Evolutionary conservation across 2,797 vertebrate species (phyloP).

Genomic region (Sebastes wilsoni): DNA sequence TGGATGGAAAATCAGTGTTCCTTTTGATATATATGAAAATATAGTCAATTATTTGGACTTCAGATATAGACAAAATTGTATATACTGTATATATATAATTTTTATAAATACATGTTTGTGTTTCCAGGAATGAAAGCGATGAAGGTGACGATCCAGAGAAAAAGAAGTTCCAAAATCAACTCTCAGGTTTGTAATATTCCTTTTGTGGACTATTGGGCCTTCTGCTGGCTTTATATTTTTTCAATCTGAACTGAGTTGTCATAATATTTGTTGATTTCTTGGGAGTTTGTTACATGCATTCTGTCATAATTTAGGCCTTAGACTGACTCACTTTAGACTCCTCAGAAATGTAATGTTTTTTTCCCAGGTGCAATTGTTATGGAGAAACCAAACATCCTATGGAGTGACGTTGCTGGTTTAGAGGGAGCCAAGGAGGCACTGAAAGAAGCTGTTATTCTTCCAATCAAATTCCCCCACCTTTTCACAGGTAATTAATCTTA

Average conservation of each 20-base stretch:
- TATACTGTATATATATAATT: too few relatives aligned
- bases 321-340: not conserved
- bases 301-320: not conserved
- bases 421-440: constrained; percentile 98
- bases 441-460: constrained; percentile 98
- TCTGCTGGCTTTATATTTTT: not conserved
- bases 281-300: not conserved
- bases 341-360: not conserved
- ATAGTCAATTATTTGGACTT: too few relatives aligned
- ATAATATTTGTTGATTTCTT: not conserved
- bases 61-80: not conserved
- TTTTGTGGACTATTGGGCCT: not conserved
- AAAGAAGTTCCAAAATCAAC: constrained; percentile 98
- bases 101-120: not conserved
- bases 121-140: constrained; percentile 94
- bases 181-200: constrained; percentile 86
- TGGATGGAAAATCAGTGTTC: not conserved
- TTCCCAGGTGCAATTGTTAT: constrained; percentile 94
- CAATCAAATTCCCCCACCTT: constrained; percentile 99
- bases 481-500: constrained; percentile 89
- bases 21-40: not conserved
- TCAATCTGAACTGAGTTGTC: not conserved
- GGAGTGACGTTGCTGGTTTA: constrained; percentile 96
- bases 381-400: constrained; percentile 96
- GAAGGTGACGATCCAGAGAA: constrained; percentile 95